Evolutionary conservation across 2,888 invertebrate genomes (phyloP), one percentile per base, ranked within the genome.

Genomic region (Ypsolopha sequella): DNA sequence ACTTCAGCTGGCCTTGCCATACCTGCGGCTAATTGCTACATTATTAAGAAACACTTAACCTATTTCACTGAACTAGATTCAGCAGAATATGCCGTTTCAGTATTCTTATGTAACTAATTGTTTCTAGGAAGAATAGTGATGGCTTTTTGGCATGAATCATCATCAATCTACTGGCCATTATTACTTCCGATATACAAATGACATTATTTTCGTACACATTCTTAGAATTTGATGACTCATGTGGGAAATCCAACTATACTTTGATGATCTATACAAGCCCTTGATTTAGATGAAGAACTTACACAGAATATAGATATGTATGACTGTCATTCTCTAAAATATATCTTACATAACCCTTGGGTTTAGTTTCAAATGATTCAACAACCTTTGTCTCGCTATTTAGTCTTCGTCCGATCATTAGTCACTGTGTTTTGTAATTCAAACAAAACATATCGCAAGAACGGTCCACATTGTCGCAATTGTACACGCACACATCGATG

Each of bases 41-140:
- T 75, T 81, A 85, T 84, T 84, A 78, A 78, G 74, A 82, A 84
- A 71, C 76, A 66, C 70, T 85, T 84, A 84, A 77, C 82, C 84
- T 73, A 82, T 82, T 78, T 85, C 55, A 59, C 58, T 72, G 80
- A 55, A 61, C 82, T 74, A 80, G 76, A 74, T 82, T 69, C 63
- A 56, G 58, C 52, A 61, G 64, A 71, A 61, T 64, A 66, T 65
- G 62, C 56, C 52, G 49, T 57, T 60, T 60, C 59, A 54, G 52
- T 50, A 56, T 24, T 53, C 57, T 76, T 76, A 68, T 68, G 68
- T 67, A 75, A 80, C 41, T 11, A n/a, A 7, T n/a, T 24, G 24
- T 24, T 24, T 24, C 24, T 24, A 24, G 35, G 35, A n/a, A 34
- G n/a, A 33, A 46, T 43, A 45, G 24, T 9, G 14, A 48, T 11